Evolutionary conservation across 2,113 vertebrate genomes (phyloP).

Genomic region (Anhinga anhinga): DNA sequence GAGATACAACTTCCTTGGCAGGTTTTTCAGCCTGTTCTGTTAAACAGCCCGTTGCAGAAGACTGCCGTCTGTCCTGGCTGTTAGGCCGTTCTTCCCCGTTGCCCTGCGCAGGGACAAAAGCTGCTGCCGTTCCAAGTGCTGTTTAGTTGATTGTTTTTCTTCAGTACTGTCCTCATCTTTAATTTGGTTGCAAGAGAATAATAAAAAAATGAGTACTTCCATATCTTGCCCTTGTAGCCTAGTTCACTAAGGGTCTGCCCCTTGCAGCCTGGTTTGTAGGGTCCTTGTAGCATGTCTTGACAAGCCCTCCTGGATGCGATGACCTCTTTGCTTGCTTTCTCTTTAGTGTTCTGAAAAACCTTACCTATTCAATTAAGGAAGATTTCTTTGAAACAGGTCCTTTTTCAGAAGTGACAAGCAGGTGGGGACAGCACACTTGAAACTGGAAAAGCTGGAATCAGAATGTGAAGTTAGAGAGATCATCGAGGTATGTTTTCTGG

Average conservation of each 20-base stretch:
- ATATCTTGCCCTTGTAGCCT: background rate
- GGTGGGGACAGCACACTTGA: slow-evolving; percentile 87
- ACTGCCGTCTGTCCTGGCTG: background rate
- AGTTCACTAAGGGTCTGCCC: background rate
- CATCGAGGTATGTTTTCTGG: slow-evolving; percentile 78
- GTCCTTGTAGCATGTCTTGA: background rate
- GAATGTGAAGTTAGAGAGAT: slow-evolving; percentile 95
- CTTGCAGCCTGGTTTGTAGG: background rate
- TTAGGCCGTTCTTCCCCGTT: background rate
- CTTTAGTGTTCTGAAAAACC: background rate
- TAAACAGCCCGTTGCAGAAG: background rate
- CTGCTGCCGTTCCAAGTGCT: background rate
- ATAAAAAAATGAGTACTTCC: background rate
- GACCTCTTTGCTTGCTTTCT: background rate
- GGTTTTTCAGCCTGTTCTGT: background rate
- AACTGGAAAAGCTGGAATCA: slow-evolving; percentile 90
- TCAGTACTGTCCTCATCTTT: background rate
- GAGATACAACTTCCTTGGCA: background rate
- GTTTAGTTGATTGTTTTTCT: background rate
- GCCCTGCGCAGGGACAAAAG: background rate
- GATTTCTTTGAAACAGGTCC: slow-evolving; percentile 75
- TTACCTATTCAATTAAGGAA: background rate
- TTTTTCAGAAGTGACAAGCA: slow-evolving; percentile 96
- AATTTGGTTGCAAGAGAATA: background rate
- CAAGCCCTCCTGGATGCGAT: background rate